Percentiles rank a stretch among this genome's conserved stretches.
Evolutionary conservation across 2,797 vertebrate species (phyloP).

Genomic region (Acomys russatus): DNA sequence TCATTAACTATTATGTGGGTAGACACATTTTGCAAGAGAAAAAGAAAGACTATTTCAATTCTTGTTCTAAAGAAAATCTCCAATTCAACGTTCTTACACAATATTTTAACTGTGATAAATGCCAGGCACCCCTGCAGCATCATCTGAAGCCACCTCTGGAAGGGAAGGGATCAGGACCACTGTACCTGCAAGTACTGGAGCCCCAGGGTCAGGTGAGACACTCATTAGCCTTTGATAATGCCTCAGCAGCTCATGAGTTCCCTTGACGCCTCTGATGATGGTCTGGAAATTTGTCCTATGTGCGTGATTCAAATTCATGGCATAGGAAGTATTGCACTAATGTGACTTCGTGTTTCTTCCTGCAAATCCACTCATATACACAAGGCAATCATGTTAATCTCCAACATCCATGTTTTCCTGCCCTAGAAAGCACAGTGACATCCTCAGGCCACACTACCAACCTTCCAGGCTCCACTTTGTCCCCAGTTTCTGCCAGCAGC

Average conservation of each 20-base stretch:
- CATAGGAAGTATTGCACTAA: rapidly evolving
- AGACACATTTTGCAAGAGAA: rapidly evolving
- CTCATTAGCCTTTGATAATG: not conserved
- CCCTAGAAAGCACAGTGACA: not conserved
- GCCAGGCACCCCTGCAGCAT: not conserved
- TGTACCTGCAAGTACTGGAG: not conserved
- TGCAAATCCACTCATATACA: not conserved
- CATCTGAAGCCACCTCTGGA: not conserved
- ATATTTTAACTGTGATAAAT: no score
- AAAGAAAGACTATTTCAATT: not conserved
- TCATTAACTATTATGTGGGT: not conserved
- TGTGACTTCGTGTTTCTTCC: not conserved
- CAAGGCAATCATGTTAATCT: not conserved
- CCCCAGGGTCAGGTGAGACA: not conserved
- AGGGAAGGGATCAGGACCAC: not conserved
- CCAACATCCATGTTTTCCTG: not conserved
- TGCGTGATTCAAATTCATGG: not conserved
- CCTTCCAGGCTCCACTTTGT: not conserved
- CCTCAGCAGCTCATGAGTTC: not conserved
- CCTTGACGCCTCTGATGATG: no score
- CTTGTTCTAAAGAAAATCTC: not conserved
- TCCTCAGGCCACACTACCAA: not conserved
- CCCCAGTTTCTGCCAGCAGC: not conserved
- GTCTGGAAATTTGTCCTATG: not conserved
- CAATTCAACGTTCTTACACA: not conserved